Conservation (phyloP, 1,140 invertebrate species). For the Bombus superbus region DNA sequence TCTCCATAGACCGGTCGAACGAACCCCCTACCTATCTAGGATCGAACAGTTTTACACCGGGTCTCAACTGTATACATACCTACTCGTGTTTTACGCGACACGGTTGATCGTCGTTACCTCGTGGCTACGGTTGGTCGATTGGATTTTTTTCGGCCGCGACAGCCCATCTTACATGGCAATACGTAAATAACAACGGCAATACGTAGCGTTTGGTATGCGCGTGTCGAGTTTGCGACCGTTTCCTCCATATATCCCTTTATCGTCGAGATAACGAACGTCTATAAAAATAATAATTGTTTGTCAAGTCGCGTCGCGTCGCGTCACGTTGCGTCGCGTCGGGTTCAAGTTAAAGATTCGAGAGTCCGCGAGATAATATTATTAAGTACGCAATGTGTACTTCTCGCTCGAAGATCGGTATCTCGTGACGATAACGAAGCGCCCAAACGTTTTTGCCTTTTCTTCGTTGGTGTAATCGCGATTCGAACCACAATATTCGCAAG, state of each 20-base stretch:
- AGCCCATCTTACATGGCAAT: neutral
- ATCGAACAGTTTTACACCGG: slow-evolving; percentile 17
- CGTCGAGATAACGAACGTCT: slow-evolving; percentile 23
- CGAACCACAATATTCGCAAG: neutral
- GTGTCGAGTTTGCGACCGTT: neutral
- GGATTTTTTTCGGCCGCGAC: neutral
- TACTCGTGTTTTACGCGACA: neutral
- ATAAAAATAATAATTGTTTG: slow-evolving; percentile 15
- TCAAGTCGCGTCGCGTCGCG: neutral
- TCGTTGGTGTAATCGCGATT: neutral
- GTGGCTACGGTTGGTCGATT: neutral
- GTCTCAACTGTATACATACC: neutral
- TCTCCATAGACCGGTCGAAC: neutral
- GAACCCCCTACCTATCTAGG: slow-evolving; percentile 11
- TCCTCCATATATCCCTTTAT: slow-evolving; percentile 1
- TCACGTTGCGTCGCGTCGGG: neutral
- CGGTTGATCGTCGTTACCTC: neutral
- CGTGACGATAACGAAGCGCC: neutral
- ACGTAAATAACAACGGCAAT: neutral
- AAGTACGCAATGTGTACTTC: neutral
- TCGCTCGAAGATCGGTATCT: neutral
- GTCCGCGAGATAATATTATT: neutral
- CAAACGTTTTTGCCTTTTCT: neutral
- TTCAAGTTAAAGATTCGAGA: slow-evolving; percentile 2
- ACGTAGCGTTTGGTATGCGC: neutral